Conservation (phyloP, 2,113 vertebrate species). For the Xyrauchen texanus region DNA sequence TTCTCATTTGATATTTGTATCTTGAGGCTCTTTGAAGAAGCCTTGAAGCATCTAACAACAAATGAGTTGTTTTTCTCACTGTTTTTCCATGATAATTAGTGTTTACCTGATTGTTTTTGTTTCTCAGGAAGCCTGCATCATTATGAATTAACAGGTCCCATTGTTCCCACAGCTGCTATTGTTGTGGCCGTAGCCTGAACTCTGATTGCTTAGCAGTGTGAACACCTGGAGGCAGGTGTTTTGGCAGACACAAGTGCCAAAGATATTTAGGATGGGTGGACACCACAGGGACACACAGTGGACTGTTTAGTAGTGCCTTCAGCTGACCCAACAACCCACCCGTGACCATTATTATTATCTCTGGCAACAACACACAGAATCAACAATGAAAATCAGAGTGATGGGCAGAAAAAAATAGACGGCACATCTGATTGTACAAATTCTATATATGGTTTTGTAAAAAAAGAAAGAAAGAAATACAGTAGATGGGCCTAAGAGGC, state of each 20-base stretch:
- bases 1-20: background rate
- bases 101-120: slow-evolving; percentile 40
- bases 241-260: slow-evolving; percentile 31
- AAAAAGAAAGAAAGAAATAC: too few relatives aligned
- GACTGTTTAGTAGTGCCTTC: slow-evolving; percentile 27
- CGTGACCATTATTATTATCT: slow-evolving; percentile 9
- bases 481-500: too few relatives aligned
- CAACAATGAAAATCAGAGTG: slow-evolving; percentile 9
- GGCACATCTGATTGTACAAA: slow-evolving; percentile 4
- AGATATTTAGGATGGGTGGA: slow-evolving; percentile 24
- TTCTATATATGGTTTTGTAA: background rate
- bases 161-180: slow-evolving; percentile 37
- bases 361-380: background rate
- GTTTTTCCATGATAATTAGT: slow-evolving; percentile 31
- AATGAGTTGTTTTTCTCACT: slow-evolving; percentile 16
- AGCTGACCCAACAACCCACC: slow-evolving; percentile 11
- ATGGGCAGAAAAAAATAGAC: background rate
- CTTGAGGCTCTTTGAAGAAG: slow-evolving; percentile 8
- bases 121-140: slow-evolving; percentile 27
- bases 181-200: slow-evolving; percentile 22
- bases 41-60: background rate
- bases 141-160: slow-evolving; percentile 37
- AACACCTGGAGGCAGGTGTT: slow-evolving; percentile 55
- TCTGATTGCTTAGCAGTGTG: slow-evolving; percentile 36
- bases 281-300: slow-evolving; percentile 25